These are phyloP conservation scores for Philopedon plagiatum DNA, from an alignment of 2,888 invertebrate genomes.

Conservation along the genomic window DNA sequence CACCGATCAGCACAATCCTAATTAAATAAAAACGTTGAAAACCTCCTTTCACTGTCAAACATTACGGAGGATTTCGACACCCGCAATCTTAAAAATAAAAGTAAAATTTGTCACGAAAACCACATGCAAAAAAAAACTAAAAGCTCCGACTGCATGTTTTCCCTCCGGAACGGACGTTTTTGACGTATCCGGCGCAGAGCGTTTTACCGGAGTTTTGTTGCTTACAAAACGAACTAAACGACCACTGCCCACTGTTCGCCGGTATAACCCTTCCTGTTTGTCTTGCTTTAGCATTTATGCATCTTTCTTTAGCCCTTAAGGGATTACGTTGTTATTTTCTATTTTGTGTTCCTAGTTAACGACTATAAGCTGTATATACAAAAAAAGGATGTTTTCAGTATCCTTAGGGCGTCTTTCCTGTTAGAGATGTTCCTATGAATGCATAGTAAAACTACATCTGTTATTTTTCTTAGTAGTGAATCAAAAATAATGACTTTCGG, in stretches of 20 bases:
- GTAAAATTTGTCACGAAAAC: slow-evolving; percentile 11
- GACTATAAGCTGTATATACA: too few species aligned
- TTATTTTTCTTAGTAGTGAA: too few species aligned
- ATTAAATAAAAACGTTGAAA: too few species aligned
- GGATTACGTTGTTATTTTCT: neutral
- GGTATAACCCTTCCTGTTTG: neutral
- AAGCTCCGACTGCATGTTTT: slow-evolving; percentile 18
- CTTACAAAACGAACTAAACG: neutral
- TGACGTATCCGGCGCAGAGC: slow-evolving; percentile 26
- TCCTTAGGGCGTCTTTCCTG: too few species aligned
- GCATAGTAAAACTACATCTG: too few species aligned
- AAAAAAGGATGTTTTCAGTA: too few species aligned
- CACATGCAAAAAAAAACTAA: slow-evolving; percentile 22
- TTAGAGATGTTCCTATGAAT: too few species aligned
- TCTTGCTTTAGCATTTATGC: neutral
- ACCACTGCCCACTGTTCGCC: neutral
- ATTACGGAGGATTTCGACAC: neutral
- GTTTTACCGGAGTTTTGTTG: slow-evolving; percentile 9
- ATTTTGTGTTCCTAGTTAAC: neutral
- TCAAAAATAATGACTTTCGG: too few species aligned
- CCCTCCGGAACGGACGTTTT: slow-evolving; percentile 35
- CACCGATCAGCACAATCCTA: too few species aligned
- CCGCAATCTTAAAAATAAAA: slow-evolving; percentile 2
- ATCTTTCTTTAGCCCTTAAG: neutral
- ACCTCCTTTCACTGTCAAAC: too few species aligned